Percentiles rank a stretch among this genome's conserved stretches.
Conservation (phyloP, 2,113 vertebrate species). For the Leptocoma aspasia region DNA sequence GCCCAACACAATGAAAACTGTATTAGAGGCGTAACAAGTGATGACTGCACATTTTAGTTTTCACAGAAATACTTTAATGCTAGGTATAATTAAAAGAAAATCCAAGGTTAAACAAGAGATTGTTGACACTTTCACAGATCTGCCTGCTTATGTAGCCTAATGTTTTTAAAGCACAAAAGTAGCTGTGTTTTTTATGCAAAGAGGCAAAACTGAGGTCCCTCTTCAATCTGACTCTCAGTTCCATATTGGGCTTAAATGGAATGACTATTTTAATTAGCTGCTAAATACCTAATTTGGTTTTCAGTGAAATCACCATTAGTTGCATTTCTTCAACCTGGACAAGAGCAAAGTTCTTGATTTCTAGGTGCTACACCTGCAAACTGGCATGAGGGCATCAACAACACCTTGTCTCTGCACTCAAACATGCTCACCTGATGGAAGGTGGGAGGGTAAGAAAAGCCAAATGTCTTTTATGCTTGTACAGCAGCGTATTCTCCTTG, state of each 20-base stretch:
- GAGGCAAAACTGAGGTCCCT: background rate
- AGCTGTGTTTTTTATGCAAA: background rate
- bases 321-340: background rate
- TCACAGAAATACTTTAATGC: background rate
- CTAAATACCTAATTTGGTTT: background rate
- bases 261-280: background rate
- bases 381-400: rapidly evolving
- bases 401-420: background rate
- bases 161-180: background rate
- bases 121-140: background rate
- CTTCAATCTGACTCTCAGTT: background rate
- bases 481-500: background rate
- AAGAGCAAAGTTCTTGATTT: background rate
- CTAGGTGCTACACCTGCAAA: background rate
- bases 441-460: background rate
- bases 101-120: background rate
- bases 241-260: background rate
- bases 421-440: background rate
- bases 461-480: background rate
- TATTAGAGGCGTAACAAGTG: background rate
- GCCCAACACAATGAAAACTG: background rate
- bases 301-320: background rate
- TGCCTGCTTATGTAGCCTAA: background rate
- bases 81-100: background rate
- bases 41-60: background rate